Percentiles rank a stretch among this genome's conserved stretches.
These are phyloP conservation scores for Odontamblyopus rebecca DNA, from an alignment of 2,797 vertebrate genomes.

Conservation along the genomic window DNA sequence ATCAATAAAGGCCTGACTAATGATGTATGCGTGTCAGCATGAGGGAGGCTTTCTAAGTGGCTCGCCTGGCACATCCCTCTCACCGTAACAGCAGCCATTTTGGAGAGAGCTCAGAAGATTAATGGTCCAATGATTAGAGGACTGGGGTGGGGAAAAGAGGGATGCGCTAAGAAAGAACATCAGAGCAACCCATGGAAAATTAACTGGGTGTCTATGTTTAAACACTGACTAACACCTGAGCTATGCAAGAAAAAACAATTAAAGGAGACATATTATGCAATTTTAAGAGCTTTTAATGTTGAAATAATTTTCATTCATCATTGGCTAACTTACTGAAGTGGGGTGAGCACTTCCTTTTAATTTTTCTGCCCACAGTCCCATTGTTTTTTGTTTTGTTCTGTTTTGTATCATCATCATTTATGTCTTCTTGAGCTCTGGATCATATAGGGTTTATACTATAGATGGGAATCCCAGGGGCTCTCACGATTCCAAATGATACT, in stretches of 20 bases:
- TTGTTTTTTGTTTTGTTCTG: no score
- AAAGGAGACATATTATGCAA: not conserved
- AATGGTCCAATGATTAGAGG: slow-evolving; percentile 11
- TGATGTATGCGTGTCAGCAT: slow-evolving; percentile 23
- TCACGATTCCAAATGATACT: no score
- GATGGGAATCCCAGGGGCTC: no score
- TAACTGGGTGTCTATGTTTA: not conserved
- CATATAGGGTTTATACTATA: no score
- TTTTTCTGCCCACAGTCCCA: no score
- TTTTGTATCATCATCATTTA: no score
- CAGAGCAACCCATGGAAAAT: not conserved
- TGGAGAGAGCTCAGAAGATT: slow-evolving; percentile 11
- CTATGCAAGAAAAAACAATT: not conserved
- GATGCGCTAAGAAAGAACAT: not conserved
- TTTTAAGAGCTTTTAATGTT: not conserved
- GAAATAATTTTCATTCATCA: not conserved
- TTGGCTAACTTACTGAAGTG: not conserved
- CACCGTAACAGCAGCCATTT: slow-evolving; percentile 12
- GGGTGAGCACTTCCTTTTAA: not conserved
- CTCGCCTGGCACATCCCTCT: slow-evolving; percentile 1
- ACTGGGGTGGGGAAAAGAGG: not conserved
- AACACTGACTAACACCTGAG: not conserved
- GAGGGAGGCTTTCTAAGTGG: not conserved
- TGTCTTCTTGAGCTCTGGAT: no score
- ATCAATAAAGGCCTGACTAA: slow-evolving; percentile 17